Percentiles rank a stretch among this genome's conserved stretches.
phyloP scores from a whole-genome alignment of 2,888 invertebrate species.

The Pyrgus malvae region DNA sequence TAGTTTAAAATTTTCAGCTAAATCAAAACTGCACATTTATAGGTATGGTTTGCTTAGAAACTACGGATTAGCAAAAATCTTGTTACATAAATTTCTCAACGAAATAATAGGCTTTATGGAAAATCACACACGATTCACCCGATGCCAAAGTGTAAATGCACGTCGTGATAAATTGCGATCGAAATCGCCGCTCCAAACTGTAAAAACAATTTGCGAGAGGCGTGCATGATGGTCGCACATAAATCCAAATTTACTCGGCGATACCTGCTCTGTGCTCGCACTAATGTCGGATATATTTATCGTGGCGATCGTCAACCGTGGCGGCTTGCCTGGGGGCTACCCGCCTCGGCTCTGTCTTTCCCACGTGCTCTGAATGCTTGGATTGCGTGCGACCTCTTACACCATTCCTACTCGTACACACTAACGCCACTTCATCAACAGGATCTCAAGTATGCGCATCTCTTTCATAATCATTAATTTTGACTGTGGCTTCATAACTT shows the following conservation, averaged over 20 bases:
- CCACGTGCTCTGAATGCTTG: constrained; percentile 79
- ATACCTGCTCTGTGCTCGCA: constrained; percentile 59
- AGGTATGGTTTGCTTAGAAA: not conserved
- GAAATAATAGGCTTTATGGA: constrained; percentile 18
- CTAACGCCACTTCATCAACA: constrained; percentile 48
- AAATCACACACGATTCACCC: constrained; percentile 22
- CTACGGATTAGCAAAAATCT: constrained; percentile 6
- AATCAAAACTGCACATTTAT: too few species aligned
- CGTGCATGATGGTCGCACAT: constrained; percentile 45
- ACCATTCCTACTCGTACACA: constrained; percentile 58
- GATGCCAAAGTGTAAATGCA: constrained; percentile 24
- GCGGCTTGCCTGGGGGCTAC: constrained; percentile 66
- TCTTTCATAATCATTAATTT: constrained; percentile 37
- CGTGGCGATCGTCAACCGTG: constrained; percentile 77
- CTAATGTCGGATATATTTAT: constrained; percentile 77
- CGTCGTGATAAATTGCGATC: constrained; percentile 26
- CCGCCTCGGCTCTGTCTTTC: constrained; percentile 70
- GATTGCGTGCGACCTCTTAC: constrained; percentile 77
- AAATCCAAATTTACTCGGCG: constrained; percentile 39
- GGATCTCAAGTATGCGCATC: constrained; percentile 26
- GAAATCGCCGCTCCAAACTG: constrained; percentile 25
- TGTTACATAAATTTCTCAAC: constrained; percentile 10
- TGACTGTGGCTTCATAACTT: constrained; percentile 52
- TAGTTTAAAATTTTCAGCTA: too few species aligned
- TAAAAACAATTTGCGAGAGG: constrained; percentile 31